Percentiles rank a stretch among this genome's conserved stretches.
Conservation (phyloP, 2,113 vertebrate genomes). For the Hyaena hyaena region DNA sequence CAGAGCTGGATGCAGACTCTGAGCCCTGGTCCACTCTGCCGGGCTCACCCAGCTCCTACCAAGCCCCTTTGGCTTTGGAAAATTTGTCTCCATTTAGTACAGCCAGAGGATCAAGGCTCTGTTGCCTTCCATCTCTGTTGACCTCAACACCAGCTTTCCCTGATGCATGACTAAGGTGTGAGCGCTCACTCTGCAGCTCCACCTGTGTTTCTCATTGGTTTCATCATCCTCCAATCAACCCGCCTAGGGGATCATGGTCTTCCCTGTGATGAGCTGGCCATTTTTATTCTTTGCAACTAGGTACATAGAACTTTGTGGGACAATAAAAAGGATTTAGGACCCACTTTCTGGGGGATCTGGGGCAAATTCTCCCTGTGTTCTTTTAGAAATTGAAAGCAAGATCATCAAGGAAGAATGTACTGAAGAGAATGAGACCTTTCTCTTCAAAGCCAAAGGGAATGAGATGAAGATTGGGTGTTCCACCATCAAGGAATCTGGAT, state of each 20-base stretch:
- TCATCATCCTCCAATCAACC: not conserved
- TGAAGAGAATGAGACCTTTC: not conserved
- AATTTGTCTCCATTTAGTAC: not conserved
- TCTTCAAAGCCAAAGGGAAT: conserved; percentile 63
- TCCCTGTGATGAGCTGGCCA: not conserved
- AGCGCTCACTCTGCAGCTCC: not conserved
- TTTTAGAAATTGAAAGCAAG: conserved; percentile 67
- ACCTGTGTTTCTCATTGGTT: accelerated
- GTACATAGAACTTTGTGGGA: not conserved
- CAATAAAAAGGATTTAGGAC: not conserved
- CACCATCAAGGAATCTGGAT: not conserved
- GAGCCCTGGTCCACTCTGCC: not conserved
- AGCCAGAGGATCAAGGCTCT: not conserved
- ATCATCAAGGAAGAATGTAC: conserved; percentile 45
- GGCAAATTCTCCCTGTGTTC: not conserved
- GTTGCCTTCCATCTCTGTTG: accelerated
- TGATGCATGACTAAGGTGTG: accelerated
- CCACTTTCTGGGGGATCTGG: not conserved
- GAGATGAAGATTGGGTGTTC: conserved; percentile 41
- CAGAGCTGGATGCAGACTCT: not conserved
- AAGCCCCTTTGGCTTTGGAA: not conserved
- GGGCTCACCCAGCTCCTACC: not conserved
- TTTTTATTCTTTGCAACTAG: not conserved
- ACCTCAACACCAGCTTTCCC: not conserved
- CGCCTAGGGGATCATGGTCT: not conserved